Base-by-base conservation (phyloP, 2,888 invertebrate genomes). In the Noctua comes region DNA sequence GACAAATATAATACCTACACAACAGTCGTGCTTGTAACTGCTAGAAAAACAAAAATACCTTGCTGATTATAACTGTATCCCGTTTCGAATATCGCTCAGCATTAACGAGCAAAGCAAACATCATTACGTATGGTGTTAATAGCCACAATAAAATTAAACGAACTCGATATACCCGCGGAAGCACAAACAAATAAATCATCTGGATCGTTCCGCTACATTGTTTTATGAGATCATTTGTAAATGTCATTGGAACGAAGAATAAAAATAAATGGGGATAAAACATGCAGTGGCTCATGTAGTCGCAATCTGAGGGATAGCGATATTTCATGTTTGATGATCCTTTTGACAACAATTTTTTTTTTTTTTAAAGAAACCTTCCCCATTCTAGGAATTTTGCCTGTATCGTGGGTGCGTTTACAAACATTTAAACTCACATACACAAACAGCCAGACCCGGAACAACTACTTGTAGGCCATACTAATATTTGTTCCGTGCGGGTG, bases 171-270 rank as follows among this genome's bases (percentile, higher is more conserved):
- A 73, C 73, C 65, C 31, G 71, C 75, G 75, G 86, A 86, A 80
- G 80, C 86, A 62, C 43, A 80, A 85, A 77, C 68, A 76, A 71
- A 86, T 85, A 83, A 86, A 86, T 85, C 85, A 85, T 85, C 75
- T 51, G 70, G 59, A 68, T 51, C 68, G 76, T 72, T 83, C 76
- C 80, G 86, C n/a, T 68, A 77, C 77, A 74, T 80, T 80, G 86
- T 85, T 85, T 86, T 76, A 84, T 62, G 76, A 80, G 80, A 71
- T 84, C 84, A 85, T 82, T 84, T 75, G 71, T 84, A 79, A 86
- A 87, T 79, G 85, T 79, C 76, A 83, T 72, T 74, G 59, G 51
- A 36, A 75, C 73, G 73, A 86, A 74, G 74, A 76, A 81, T 82
- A 74, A 79, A 82, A 80, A 71, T 43, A 71, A 74, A 86, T 71